Evolutionary conservation across 2,888 invertebrate genomes (phyloP).

Genomic region (Philonicus albiceps): DNA sequence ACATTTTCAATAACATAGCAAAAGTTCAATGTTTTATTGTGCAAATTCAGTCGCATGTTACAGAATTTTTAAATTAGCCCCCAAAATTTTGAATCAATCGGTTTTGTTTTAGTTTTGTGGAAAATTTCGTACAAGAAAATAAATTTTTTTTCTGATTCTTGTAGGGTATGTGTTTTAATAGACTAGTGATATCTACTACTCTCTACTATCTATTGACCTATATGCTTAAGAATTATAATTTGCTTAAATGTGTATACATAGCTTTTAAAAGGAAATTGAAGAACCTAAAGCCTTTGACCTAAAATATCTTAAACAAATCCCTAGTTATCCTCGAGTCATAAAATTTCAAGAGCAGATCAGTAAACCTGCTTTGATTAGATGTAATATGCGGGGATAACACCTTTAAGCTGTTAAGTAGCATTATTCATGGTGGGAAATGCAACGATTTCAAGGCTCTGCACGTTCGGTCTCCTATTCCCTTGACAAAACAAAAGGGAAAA

Average conservation of each 20-base stretch:
- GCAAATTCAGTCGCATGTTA: too few relatives aligned
- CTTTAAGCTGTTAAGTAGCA: conserved; percentile 25
- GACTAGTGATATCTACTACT: too few relatives aligned
- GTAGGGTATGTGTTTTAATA: too few relatives aligned
- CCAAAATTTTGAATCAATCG: too few relatives aligned
- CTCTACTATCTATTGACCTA: neutral
- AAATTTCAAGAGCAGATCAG: neutral
- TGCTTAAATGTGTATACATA: neutral
- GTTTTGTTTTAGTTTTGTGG: too few relatives aligned
- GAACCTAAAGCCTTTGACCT: neutral
- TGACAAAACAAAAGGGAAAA: neutral
- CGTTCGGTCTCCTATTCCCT: conserved; percentile 36
- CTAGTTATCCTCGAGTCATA: neutral
- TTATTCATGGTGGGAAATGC: conserved; percentile 30
- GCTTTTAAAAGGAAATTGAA: neutral
- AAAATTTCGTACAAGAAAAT: too few relatives aligned
- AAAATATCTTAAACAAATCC: neutral
- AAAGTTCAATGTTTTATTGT: too few relatives aligned
- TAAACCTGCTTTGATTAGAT: conserved; percentile 25
- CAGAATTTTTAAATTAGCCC: too few relatives aligned
- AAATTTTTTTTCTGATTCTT: too few relatives aligned
- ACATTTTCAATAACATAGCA: too few relatives aligned
- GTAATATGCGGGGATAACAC: neutral
- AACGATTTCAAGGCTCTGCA: conserved; percentile 40
- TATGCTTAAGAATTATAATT: neutral